Base-by-base conservation (phyloP, 2,797 vertebrate genomes). In the Chelonia mydas region DNA sequence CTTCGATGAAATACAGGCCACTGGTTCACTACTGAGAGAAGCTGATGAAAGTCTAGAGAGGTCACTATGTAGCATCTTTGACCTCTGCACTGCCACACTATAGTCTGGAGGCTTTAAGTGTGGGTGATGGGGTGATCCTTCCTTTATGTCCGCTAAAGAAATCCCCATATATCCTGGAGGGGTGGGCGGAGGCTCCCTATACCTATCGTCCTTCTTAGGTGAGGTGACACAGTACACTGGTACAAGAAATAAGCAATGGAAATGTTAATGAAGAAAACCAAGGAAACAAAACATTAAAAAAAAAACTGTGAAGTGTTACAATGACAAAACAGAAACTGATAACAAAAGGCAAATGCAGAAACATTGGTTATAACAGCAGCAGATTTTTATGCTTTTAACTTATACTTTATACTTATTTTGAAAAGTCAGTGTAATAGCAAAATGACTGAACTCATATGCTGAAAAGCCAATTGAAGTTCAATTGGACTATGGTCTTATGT, bases 191-290 rank as follows among this genome's bases (percentile, higher is more conserved):
- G 99, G 99, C 97, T 99, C 99, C 98, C 99, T 99, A 98, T 99
- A 99, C 98, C 99, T 99, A 98, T 99, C 99, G 92, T 99, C 99
- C 99, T 99, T 99, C 98, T 99, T 98, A 97, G 99, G 98, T 97
- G 99, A 99, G 92, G 99, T 99, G 98, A 99, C 98, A 99, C 99
- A 99, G 98, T 99, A 99, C 98, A 99, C 99, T 99, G 99, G 98
- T 97, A 98, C 95, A n/a, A 98, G 98, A 98, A 98, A 98, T 93
- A 97, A 98, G 97, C 96, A 95, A 98, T 98, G 97, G 94, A 98
- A 97, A 98, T 97, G 98, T 98, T 97, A 98, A 98, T 97, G 95
- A 97, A 97, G 96, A 98, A 98, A 94, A 97, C 93, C 98, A 97
- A 97, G 90, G 89, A 96, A 98, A 96, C 93, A 98, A 97, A 97